A percentile compares a stretch with the other conserved stretches of the same genome.
Evolutionary conservation across 2,797 vertebrate genomes (phyloP).

Genomic region (Dendrocincla tyrannina): DNA sequence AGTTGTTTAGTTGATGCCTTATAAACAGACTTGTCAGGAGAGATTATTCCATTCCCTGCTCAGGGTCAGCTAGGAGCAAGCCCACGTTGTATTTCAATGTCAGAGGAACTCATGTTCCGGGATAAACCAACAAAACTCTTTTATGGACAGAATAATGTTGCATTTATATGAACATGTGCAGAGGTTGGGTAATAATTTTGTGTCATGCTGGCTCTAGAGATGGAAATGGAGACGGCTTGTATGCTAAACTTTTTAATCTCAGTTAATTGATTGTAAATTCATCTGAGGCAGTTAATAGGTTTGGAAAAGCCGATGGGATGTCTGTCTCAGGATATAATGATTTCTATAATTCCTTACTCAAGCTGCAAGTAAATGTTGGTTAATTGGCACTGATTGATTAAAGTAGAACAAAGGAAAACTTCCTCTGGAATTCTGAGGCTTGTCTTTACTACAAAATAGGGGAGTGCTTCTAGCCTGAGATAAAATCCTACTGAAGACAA

Average conservation of each 20-base stretch:
- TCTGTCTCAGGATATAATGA: not conserved
- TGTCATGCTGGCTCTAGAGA: not conserved
- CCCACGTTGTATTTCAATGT: not conserved
- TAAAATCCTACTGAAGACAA: not conserved
- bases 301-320: not conserved
- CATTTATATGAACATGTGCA: not conserved
- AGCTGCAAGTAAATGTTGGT: constrained; percentile 7
- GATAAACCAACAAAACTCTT: not conserved
- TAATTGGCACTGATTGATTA: constrained; percentile 37
- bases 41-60: not conserved
- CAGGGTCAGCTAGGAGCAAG: not conserved
- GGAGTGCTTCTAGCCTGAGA: not conserved
- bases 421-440: not conserved
- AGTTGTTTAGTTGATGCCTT: not conserved
- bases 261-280: constrained; percentile 8
- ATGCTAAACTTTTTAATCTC: not conserved
- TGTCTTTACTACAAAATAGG: not conserved
- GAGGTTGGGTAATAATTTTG: not conserved
- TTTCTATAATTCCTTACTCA: not conserved
- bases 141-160: not conserved
- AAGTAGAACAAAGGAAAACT: not conserved
- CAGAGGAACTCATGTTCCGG: not conserved
- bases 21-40: not conserved
- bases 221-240: not conserved
- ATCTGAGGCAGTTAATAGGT: not conserved